Evolutionary conservation across 1,140 invertebrate species (phyloP), one percentile per base, ranked within the genome.

Genomic region (Zaprionus ghesquierei): DNA sequence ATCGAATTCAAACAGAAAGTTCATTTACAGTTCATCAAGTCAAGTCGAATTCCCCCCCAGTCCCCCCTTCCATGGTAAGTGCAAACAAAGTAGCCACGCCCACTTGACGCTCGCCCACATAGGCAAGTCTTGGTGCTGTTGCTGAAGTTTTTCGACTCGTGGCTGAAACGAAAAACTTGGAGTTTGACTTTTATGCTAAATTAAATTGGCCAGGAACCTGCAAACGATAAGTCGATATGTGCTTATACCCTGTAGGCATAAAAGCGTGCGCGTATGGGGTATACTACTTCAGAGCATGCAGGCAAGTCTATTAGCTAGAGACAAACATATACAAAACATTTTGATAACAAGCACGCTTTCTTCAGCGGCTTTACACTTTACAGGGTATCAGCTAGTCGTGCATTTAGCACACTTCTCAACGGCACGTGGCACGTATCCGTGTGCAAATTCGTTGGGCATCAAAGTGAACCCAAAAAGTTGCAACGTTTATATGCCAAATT

Each of bases 21-120:
- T 84, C 72, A 84, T 84, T 84, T 84, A 85, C 81, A 84, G 81
- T 84, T 84, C 80, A 85, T 84, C 81, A 84, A 85, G 60, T 85
- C 55, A 60, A 62, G 8, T 50, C 46, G 13, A 29, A 41, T 2
- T 15, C 10, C 15, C 22, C n/a, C 20, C 1, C 18, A 15, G 1
- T 15, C 1, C 3, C 6, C 18, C 25, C 38, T 29, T 12, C 12
- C 15, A 3, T 27, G 5, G 18, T 23, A 46, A 68, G 35, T 27
- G 56, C 72, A 82, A 82, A 72, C 63, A 69, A 84, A 66, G 66
- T 80, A 54, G 59, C 44, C 31, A 33, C 27, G 13, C 15, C 49
- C 33, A 23, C n/a, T 5, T 38, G n/a, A 6, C 35, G 27, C 54
- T 18, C n/a, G 5, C 18, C 4, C 22, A 18, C 15, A 15, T 44